These are phyloP conservation scores for Theretra japonica DNA, from an alignment of 2,888 invertebrate genomes.

Conservation along the genomic window DNA sequence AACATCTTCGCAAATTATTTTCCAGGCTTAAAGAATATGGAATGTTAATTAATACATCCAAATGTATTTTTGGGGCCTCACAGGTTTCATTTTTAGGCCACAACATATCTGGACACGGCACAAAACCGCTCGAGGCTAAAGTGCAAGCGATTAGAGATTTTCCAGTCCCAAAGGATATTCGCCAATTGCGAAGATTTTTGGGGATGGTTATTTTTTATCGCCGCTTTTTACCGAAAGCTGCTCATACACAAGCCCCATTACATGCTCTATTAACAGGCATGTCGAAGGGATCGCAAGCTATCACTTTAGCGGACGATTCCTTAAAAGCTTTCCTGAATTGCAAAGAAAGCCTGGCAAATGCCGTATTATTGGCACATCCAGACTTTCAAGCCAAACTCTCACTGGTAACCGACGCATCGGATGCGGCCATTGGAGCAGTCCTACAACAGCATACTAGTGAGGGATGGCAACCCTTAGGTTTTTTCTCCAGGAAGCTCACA, in stretches of 20 bases:
- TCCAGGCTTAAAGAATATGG: slow-evolving; percentile 2
- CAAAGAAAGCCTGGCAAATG: slow-evolving; percentile 25
- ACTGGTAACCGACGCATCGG: slow-evolving; percentile 54
- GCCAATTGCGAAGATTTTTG: slow-evolving; percentile 37
- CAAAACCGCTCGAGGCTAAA: slow-evolving; percentile 29
- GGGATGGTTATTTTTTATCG: slow-evolving; percentile 43
- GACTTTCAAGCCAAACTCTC: slow-evolving; percentile 42
- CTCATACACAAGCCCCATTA: slow-evolving; percentile 18
- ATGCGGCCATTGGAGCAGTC: slow-evolving; percentile 53
- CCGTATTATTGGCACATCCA: slow-evolving; percentile 38
- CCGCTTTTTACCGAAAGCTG: slow-evolving; percentile 34
- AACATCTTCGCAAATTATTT: neutral
- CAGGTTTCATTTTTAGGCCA: slow-evolving; percentile 31
- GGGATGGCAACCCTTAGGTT: slow-evolving; percentile 53
- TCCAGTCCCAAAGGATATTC: slow-evolving; percentile 36
- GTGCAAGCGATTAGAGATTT: slow-evolving; percentile 34
- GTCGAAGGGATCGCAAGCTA: slow-evolving; percentile 17
- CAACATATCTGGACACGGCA: slow-evolving; percentile 29
- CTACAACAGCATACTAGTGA: slow-evolving; percentile 48
- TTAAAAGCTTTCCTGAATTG: slow-evolving; percentile 14
- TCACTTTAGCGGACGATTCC: neutral
- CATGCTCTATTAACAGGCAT: neutral
- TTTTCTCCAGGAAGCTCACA: too few species aligned
- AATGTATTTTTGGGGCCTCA: slow-evolving; percentile 3
- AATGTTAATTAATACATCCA: slow-evolving; percentile 6